These are phyloP conservation scores for Drosophila pruinosa DNA, from an alignment of 1,140 invertebrate species.

Conservation along the genomic window DNA sequence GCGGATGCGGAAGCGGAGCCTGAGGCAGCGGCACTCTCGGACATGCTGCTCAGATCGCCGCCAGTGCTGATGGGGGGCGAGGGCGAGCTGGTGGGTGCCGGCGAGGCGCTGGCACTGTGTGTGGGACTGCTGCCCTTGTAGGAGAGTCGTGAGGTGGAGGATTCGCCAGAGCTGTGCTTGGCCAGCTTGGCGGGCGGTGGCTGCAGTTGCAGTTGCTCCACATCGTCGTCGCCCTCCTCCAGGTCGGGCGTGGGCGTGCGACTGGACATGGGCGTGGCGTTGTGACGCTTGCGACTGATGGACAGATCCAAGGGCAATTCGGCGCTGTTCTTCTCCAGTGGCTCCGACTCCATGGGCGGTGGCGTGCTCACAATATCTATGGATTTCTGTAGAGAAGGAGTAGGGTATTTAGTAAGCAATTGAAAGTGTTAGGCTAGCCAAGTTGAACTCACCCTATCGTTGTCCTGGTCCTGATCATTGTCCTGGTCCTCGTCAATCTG, in stretches of 20 bases:
- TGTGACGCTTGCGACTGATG: constrained; percentile 83
- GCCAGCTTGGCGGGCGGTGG: constrained; percentile 24
- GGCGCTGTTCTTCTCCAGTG: constrained; percentile 25
- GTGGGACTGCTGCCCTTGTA: constrained; percentile 67
- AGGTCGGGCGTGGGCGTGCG: constrained; percentile 24
- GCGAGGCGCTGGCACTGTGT: constrained; percentile 57
- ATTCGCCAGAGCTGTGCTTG: constrained; percentile 65
- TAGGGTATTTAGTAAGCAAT: not conserved
- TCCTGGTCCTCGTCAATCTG: constrained; percentile 42
- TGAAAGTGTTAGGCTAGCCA: not conserved
- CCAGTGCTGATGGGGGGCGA: constrained; percentile 79
- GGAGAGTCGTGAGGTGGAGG: constrained; percentile 50
- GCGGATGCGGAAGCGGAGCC: constrained; percentile 83
- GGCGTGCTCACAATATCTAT: constrained; percentile 76
- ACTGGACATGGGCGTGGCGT: constrained; percentile 19
- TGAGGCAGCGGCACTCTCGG: constrained; percentile 81
- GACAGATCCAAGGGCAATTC: constrained; percentile 91
- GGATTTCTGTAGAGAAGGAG: constrained; percentile 54
- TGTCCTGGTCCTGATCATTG: constrained; percentile 7
- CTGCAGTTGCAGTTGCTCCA: not conserved
- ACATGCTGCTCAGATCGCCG: constrained; percentile 70
- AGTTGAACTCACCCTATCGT: constrained; percentile 58
- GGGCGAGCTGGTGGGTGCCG: constrained; percentile 78
- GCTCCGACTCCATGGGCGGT: constrained; percentile 40
- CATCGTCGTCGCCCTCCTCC: constrained; percentile 29